A percentile compares a stretch with the other conserved stretches of the same genome.
Evolutionary conservation across 2,888 invertebrate species (phyloP).

Genomic region (Pegoplata infirma): DNA sequence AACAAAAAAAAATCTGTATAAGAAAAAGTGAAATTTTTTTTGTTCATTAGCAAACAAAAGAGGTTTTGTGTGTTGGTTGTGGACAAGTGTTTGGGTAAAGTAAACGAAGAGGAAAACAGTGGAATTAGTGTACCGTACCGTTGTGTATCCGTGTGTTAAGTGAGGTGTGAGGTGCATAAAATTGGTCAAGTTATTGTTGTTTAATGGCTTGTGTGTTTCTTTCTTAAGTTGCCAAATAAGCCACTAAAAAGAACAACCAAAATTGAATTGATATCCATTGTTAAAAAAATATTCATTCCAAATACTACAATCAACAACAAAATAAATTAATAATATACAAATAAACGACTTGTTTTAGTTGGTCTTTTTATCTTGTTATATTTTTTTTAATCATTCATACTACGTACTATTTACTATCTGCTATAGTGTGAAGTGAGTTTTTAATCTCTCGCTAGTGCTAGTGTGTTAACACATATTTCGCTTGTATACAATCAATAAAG

Average conservation of each 20-base stretch:
- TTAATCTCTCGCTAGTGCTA: neutral
- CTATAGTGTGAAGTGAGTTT: neutral
- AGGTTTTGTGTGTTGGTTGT: conserved; percentile 4
- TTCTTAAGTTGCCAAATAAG: conserved; percentile 9
- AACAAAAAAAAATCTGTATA: neutral
- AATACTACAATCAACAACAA: neutral
- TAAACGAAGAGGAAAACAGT: conserved; percentile 15
- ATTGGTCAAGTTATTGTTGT: conserved; percentile 38
- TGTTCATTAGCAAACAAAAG: conserved; percentile 28
- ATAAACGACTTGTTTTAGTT: neutral
- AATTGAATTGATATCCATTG: neutral
- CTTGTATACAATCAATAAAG: neutral
- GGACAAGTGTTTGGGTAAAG: conserved; percentile 35
- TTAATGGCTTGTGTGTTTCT: conserved; percentile 3
- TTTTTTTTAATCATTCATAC: no score
- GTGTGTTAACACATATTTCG: neutral
- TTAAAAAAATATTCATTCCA: conserved; percentile 17
- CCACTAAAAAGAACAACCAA: neutral
- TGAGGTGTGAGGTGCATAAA: conserved; percentile 34
- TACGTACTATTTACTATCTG: no score
- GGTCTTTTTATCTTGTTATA: neutral
- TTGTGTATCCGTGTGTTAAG: conserved; percentile 9
- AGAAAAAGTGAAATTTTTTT: conserved; percentile 54
- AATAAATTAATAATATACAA: neutral
- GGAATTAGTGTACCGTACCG: neutral